These are phyloP conservation scores for Mystacides longicornis DNA, from an alignment of 2,888 invertebrate species.

Conservation along the genomic window DNA sequence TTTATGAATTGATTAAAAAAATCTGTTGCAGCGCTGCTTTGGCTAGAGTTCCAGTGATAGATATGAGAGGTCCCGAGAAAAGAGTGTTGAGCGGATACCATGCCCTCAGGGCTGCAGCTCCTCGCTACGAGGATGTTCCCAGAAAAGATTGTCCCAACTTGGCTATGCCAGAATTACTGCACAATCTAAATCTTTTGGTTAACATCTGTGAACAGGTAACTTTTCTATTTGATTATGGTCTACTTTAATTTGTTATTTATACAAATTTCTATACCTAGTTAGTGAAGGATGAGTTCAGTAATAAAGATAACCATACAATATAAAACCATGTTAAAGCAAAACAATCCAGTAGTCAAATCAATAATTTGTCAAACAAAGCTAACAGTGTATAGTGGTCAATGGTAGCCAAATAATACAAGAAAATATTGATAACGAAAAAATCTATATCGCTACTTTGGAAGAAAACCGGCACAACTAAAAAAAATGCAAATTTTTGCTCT, in stretches of 20 bases:
- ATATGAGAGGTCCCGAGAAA: slow-evolving; percentile 96
- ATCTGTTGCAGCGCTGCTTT: slow-evolving; percentile 49
- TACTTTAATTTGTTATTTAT: neutral
- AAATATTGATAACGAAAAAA: too few relatives aligned
- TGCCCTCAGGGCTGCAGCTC: slow-evolving; percentile 69
- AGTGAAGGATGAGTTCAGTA: too few relatives aligned
- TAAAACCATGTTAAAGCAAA: too few relatives aligned
- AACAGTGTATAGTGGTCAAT: too few relatives aligned
- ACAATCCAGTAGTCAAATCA: too few relatives aligned
- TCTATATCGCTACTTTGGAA: too few relatives aligned
- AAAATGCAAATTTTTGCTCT: too few relatives aligned
- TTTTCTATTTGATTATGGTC: neutral
- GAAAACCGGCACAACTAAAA: too few relatives aligned
- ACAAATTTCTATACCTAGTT: too few relatives aligned
- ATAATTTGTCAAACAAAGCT: too few relatives aligned
- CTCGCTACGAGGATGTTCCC: slow-evolving; percentile 56
- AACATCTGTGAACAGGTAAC: slow-evolving; percentile 84
- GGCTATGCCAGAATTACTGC: slow-evolving; percentile 79
- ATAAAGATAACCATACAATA: too few relatives aligned
- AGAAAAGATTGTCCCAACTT: slow-evolving; percentile 60
- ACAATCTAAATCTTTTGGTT: slow-evolving; percentile 86
- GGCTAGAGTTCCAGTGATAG: slow-evolving; percentile 92
- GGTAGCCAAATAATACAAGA: too few relatives aligned
- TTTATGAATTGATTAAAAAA: neutral
- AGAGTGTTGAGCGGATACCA: slow-evolving; percentile 89